These are phyloP conservation scores for Acheta domesticus DNA, from an alignment of 2,888 invertebrate genomes.

Conservation along the genomic window DNA sequence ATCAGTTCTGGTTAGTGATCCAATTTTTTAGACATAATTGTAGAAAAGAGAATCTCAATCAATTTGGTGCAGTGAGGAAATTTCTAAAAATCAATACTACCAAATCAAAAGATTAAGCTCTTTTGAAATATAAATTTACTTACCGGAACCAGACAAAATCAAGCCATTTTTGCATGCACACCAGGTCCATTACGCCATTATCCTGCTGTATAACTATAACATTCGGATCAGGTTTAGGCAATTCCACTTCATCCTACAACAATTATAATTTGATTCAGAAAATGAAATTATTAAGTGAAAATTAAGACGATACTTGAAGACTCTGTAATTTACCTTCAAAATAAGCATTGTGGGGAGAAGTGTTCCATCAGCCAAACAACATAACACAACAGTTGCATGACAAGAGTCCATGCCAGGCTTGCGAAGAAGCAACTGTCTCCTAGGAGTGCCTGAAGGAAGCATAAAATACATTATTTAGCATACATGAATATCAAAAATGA, in stretches of 20 bases:
- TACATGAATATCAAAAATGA: too few relatives aligned
- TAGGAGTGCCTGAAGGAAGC: slow-evolving; percentile 20
- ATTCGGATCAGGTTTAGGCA: not conserved
- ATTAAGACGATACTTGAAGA: too few relatives aligned
- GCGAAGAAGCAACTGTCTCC: slow-evolving; percentile 36
- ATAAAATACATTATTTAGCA: not conserved
- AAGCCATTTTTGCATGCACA: slow-evolving; percentile 33
- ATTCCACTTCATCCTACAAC: not conserved
- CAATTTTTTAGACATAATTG: too few relatives aligned
- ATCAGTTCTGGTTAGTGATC: too few relatives aligned
- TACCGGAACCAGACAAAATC: slow-evolving; percentile 30
- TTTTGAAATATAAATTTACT: not conserved
- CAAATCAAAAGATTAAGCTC: not conserved
- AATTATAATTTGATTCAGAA: not conserved
- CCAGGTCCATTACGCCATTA: slow-evolving; percentile 32
- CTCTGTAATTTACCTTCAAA: slow-evolving; percentile 40
- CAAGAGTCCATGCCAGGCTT: slow-evolving; percentile 42
- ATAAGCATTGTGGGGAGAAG: slow-evolving; percentile 42
- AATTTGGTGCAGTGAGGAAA: too few relatives aligned
- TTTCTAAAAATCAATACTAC: not conserved
- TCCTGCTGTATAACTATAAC: slow-evolving; percentile 31
- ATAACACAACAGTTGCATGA: slow-evolving; percentile 42
- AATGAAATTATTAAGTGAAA: not conserved
- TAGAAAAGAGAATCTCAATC: too few relatives aligned
- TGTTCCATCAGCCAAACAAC: slow-evolving; percentile 40